Conservation (phyloP, 2,797 vertebrate species). For the Clarias fuscus region DNA sequence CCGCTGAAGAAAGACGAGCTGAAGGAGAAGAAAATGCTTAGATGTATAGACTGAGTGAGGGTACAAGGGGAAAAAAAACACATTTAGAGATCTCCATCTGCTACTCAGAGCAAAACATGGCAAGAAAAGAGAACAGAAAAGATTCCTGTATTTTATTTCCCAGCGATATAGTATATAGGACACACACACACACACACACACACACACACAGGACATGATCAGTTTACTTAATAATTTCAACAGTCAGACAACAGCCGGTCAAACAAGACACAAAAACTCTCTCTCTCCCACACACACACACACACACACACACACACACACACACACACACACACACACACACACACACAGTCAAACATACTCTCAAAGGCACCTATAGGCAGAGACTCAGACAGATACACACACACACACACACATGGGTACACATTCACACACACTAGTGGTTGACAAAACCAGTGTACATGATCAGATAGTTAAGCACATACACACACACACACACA, state of each 20-base stretch:
- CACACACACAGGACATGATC: not conserved
- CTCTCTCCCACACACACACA: no score
- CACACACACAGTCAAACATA: not conserved
- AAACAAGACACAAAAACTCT: no score
- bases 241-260: no score
- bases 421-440: not conserved
- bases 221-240: not conserved
- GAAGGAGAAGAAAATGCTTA: not conserved
- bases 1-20: not conserved
- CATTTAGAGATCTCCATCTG: not conserved
- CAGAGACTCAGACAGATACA: not conserved
- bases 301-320: no score
- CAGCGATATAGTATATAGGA: not conserved
- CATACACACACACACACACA: not conserved
- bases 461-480: not conserved
- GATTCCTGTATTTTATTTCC: not conserved
- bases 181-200: slow-evolving; percentile 4
- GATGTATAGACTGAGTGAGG: not conserved
- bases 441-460: no score
- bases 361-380: no score
- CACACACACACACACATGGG: not conserved
- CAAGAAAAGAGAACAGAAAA: not conserved
- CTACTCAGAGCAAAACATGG: not conserved
- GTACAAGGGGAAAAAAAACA: not conserved
- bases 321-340: not conserved